Evolutionary conservation across 2,888 invertebrate species (phyloP), one percentile per base, ranked within the genome.

Genomic region (Torymus auratus): DNA sequence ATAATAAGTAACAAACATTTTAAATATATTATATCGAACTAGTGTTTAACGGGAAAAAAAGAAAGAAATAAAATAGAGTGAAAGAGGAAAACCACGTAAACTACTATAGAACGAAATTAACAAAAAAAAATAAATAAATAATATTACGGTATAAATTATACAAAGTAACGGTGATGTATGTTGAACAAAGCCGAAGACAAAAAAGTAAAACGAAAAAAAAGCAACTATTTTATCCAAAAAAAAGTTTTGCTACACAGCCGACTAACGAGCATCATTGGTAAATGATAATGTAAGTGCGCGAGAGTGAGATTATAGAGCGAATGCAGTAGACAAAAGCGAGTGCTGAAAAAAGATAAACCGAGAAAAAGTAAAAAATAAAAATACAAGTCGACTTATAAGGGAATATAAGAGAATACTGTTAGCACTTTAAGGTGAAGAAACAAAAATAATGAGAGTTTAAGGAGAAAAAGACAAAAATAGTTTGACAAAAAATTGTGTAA

Each of bases 211-310:
- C 86, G 84, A 83, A 84, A 85, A 85, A 84, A 84, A 87, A 84
- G 84, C 83, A 85, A 89, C 90, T 90, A 90, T 90, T 90, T 90
- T 90, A 90, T 88, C 87, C 89, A 89, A 87, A 86, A 71, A 87
- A 88, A 88, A 88, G 89, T 90, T 90, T 90, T 90, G 89, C 90
- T 90, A 90, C 90, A 90, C 90, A 88, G 89, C 86, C 85, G 84
- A 89, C 86, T 88, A 89, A 86, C 87, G 86, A 86, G 88, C 88
- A 88, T 88, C 88, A 58, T 88, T 87, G 87, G 87, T 88, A 88
- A 83, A 78, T 83, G 79, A 84, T 82, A 78, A 79, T 61, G 41
- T 70, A 71, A 67, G 28, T 80, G 56, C 58, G 70, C 53, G 41
- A 28, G 50, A 65, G 58, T 17, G 67, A 67, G 17, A 13, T 41